A percentile compares a stretch with the other conserved stretches of the same genome.
These are phyloP conservation scores for Mythimna ferrago DNA, from an alignment of 2,888 invertebrate genomes.

Conservation along the genomic window DNA sequence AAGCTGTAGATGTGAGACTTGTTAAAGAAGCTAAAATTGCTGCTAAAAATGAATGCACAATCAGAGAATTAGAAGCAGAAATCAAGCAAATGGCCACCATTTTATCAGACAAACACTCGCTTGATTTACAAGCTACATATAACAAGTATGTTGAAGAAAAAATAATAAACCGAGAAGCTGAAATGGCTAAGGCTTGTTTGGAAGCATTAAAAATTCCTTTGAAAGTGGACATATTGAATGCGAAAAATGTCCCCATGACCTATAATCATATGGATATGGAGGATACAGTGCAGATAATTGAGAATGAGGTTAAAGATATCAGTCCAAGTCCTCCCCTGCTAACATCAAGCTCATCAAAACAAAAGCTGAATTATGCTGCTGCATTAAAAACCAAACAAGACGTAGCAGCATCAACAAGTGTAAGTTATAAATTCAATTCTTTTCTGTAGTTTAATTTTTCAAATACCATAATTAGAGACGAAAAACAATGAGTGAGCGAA, in stretches of 20 bases:
- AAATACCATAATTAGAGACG: too few relatives aligned
- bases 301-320: conserved; percentile 71
- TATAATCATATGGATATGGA: conserved; percentile 73
- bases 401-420: conserved; percentile 79
- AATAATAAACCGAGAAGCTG: conserved; percentile 76
- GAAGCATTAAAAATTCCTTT: conserved; percentile 80
- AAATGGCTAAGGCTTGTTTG: conserved; percentile 85
- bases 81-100: conserved; percentile 86
- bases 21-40: conserved; percentile 83
- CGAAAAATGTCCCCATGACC: conserved; percentile 75
- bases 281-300: conserved; percentile 70
- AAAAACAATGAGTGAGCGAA: too few relatives aligned
- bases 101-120: conserved; percentile 82
- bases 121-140: conserved; percentile 77
- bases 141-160: conserved; percentile 79
- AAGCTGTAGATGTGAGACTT: conserved; percentile 84
- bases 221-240: conserved; percentile 78
- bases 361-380: conserved; percentile 82
- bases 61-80: conserved; percentile 86
- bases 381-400: conserved; percentile 79
- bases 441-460: neutral
- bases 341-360: conserved; percentile 71
- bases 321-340: conserved; percentile 76
- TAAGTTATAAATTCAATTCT: conserved; percentile 69
- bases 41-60: conserved; percentile 82